Conservation (phyloP, 1,140 invertebrate genomes). For the Drosophila kohkoa region DNA sequence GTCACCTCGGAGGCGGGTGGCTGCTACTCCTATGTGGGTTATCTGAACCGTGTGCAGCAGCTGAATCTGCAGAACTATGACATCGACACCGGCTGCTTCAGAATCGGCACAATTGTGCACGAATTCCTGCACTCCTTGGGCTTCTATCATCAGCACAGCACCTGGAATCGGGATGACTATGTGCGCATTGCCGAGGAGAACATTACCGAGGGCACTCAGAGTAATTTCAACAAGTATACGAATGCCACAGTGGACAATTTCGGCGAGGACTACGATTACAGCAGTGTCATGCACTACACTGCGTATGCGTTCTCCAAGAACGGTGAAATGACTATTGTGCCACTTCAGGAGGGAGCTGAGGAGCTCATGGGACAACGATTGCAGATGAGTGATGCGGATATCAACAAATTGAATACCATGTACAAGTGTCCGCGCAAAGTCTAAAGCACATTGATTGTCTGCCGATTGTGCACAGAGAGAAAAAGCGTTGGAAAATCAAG, state of each 20-base stretch:
- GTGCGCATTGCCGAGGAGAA: slow-evolving; percentile 87
- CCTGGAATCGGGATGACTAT: slow-evolving; percentile 87
- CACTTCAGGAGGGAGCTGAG: slow-evolving; percentile 71
- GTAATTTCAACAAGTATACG: slow-evolving; percentile 87
- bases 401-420: slow-evolving; percentile 88
- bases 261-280: slow-evolving; percentile 87
- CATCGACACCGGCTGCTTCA: slow-evolving; percentile 86
- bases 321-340: slow-evolving; percentile 88
- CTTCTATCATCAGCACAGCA: slow-evolving; percentile 88
- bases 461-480: too few species aligned
- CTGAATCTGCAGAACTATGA: slow-evolving; percentile 85
- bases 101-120: slow-evolving; percentile 87
- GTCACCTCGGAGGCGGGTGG: slow-evolving; percentile 71
- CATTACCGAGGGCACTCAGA: slow-evolving; percentile 85
- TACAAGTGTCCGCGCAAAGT: slow-evolving; percentile 84
- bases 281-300: slow-evolving; percentile 92
- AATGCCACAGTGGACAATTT: slow-evolving; percentile 85
- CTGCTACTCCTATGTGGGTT: slow-evolving; percentile 86
- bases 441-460: slow-evolving; percentile 1
- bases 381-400: slow-evolving; percentile 88
- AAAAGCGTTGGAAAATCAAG: too few species aligned
- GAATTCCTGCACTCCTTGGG: slow-evolving; percentile 89
- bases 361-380: slow-evolving; percentile 87
- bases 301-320: slow-evolving; percentile 90
- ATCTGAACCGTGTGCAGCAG: slow-evolving; percentile 85